Conservation (phyloP, 2,113 vertebrate genomes). For the Callopanchax toddi region DNA sequence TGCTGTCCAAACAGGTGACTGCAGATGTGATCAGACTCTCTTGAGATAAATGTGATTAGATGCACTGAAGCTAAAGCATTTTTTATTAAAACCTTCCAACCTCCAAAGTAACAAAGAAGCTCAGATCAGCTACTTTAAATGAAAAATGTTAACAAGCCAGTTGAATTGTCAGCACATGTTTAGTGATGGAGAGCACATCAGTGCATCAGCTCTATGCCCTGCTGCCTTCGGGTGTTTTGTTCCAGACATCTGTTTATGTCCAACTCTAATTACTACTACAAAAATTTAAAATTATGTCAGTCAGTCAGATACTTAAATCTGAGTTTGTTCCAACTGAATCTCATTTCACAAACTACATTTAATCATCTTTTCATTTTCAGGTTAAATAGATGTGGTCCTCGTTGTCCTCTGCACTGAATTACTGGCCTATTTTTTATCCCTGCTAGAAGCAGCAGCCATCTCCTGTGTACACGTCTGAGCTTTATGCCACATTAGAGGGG, state of each 20-base stretch:
- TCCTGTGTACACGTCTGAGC: neutral
- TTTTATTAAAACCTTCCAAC: constrained; percentile 5
- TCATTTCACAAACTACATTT: constrained; percentile 2
- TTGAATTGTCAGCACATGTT: constrained; percentile 18
- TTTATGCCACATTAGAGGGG: neutral
- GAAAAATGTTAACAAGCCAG: constrained; percentile 27
- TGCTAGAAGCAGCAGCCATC: neutral
- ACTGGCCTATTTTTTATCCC: neutral
- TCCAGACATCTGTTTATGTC: neutral
- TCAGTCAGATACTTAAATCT: constrained; percentile 2
- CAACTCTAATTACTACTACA: constrained; percentile 8
- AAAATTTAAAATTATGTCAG: too few relatives aligned
- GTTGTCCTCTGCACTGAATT: neutral
- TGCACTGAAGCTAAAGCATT: neutral
- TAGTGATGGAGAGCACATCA: constrained; percentile 7
- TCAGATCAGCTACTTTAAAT: neutral
- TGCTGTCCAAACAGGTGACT: too few relatives aligned
- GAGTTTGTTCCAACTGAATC: neutral
- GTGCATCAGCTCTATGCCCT: neutral
- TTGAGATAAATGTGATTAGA: neutral
- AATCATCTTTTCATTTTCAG: neutral
- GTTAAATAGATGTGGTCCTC: neutral
- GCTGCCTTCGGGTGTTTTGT: neutral
- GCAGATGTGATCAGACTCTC: too few relatives aligned
- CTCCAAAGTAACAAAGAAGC: neutral